phyloP scores from a whole-genome alignment of 2,888 invertebrate genomes.

The Apodemia mormo region DNA sequence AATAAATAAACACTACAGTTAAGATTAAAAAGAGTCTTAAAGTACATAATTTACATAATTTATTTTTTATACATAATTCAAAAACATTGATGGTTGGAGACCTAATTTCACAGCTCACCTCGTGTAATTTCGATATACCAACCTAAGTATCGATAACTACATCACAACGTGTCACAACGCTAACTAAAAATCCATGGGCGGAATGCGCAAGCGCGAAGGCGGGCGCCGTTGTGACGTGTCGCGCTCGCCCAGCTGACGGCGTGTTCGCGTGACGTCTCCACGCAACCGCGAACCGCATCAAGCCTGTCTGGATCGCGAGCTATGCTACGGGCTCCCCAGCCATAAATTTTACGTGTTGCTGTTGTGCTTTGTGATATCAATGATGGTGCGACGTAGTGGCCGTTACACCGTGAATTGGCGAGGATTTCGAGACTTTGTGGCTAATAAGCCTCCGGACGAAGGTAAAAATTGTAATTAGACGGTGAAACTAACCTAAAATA shows the following conservation, averaged over 20 bases:
- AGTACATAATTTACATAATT: no score
- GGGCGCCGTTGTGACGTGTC: conserved; percentile 64
- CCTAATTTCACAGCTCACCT: no score
- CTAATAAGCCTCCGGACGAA: conserved; percentile 75
- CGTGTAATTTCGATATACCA: no score
- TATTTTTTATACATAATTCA: no score
- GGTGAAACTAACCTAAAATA: conserved; percentile 35
- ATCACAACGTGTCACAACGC: conserved; percentile 31
- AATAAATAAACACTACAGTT: no score
- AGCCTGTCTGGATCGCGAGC: conserved; percentile 37
- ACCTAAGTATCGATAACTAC: not conserved
- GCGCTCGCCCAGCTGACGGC: conserved; percentile 66
- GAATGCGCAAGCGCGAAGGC: conserved; percentile 67
- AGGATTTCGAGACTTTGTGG: conserved; percentile 73
- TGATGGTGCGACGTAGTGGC: conserved; percentile 79
- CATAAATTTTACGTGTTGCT: conserved; percentile 33
- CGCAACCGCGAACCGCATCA: conserved; percentile 52
- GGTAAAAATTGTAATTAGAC: conserved; percentile 52
- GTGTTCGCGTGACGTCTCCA: conserved; percentile 61
- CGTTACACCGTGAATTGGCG: conserved; percentile 79
- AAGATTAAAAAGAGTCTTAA: no score
- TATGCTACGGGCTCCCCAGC: conserved; percentile 47
- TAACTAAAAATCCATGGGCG: conserved; percentile 44
- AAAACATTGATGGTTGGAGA: no score
- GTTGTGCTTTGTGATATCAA: conserved; percentile 45